phyloP scores from a whole-genome alignment of 1,140 invertebrate genomes.

The Trichonephila clavata region DNA sequence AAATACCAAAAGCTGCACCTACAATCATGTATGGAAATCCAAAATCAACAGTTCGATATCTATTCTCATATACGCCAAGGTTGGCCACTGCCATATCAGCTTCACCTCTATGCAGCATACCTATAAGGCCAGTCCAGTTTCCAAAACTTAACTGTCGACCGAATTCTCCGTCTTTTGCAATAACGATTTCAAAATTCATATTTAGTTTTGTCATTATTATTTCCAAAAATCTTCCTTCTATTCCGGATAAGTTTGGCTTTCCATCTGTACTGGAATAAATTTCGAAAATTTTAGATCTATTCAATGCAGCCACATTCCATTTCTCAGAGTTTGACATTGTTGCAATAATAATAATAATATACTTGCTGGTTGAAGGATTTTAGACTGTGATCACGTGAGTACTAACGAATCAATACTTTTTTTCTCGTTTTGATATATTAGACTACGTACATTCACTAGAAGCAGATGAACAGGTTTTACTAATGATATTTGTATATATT shows the following conservation, averaged over 20 bases:
- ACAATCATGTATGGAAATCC: not conserved
- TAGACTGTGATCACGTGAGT: too few species aligned
- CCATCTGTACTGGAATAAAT: not conserved
- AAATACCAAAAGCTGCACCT: not conserved
- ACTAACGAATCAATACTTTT: too few species aligned
- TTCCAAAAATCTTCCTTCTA: not conserved
- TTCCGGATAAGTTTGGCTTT: not conserved
- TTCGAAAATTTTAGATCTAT: not conserved
- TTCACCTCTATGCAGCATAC: not conserved
- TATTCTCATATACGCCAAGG: not conserved
- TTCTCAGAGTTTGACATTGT: not conserved
- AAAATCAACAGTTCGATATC: not conserved
- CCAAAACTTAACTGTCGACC: not conserved
- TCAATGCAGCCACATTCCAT: not conserved
- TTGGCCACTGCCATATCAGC: not conserved
- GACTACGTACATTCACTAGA: too few species aligned
- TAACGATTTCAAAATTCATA: not conserved
- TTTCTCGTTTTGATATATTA: too few species aligned
- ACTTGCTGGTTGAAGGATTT: too few species aligned
- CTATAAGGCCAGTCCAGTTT: constrained; percentile 22
- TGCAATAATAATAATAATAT: too few species aligned
- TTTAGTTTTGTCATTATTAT: not conserved
- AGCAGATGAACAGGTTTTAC: too few species aligned
- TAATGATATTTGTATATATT: too few species aligned
- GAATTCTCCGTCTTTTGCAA: not conserved